Percentiles rank a stretch among this genome's conserved stretches.
Conservation (phyloP, 2,888 invertebrate species). For the Encarsia formosa region DNA sequence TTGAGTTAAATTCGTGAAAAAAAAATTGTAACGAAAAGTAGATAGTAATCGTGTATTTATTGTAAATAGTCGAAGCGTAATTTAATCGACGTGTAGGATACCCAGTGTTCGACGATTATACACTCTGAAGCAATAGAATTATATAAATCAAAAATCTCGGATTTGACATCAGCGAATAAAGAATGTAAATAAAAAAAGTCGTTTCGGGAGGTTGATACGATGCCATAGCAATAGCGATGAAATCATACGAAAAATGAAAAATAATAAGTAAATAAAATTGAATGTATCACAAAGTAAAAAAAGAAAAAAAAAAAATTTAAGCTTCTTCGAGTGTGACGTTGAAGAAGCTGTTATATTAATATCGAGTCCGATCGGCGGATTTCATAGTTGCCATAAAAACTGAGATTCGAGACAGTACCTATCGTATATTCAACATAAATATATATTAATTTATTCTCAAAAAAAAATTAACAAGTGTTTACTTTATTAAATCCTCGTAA, state of each 20-base stretch:
- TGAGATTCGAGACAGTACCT: conserved; percentile 46
- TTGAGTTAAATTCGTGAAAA: conserved; percentile 27
- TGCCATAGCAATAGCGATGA: conserved; percentile 26
- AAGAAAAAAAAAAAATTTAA: conserved; percentile 2
- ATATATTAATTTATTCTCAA: conserved; percentile 54
- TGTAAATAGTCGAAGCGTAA: conserved; percentile 44
- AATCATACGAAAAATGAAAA: conserved; percentile 18
- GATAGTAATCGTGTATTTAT: conserved; percentile 40
- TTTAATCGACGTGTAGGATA: conserved; percentile 38
- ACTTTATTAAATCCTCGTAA: conserved; percentile 7
- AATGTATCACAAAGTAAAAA: conserved; percentile 25
- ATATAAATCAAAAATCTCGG: conserved; percentile 17
- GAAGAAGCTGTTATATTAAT: conserved; percentile 31
- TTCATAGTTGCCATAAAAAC: conserved; percentile 39
- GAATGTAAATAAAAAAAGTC: conserved; percentile 36
- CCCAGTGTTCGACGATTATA: conserved; percentile 44
- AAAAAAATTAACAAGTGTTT: conserved; percentile 26
- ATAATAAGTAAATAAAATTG: conserved; percentile 20
- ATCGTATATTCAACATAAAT: conserved; percentile 49
- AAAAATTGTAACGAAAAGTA: conserved; percentile 19
- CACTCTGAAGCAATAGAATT: conserved; percentile 48
- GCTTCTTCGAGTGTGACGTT: conserved; percentile 26
- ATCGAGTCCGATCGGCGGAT: conserved; percentile 27
- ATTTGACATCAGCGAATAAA: conserved; percentile 19
- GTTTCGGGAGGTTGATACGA: conserved; percentile 26